Base-by-base conservation (phyloP, 35 echinoderm and acorn worm genomes). In the Chiridota heheva region DNA sequence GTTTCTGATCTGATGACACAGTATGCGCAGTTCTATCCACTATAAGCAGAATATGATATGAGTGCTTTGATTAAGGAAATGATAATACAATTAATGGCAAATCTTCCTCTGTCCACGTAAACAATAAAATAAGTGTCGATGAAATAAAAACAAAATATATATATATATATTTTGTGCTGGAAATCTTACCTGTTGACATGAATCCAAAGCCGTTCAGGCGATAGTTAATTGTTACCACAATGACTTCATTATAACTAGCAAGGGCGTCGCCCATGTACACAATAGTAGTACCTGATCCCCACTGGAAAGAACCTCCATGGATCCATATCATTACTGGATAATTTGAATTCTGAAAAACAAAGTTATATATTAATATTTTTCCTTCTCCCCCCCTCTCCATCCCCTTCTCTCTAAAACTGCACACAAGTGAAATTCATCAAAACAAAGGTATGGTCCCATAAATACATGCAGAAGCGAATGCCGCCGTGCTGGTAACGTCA, bases 261-360 rank as follows among this genome's bases (percentile, higher is more conserved):
- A 96, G 74, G 38, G 86, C 79, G 27, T 74, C 56, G 17, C 81
- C 91, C 17, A 81, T 63, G 42, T 96, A 96, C 12, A 42, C 34
- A 20, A 55, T 25, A 16, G 36, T 56, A 1, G 82, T 73, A 0
- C 73, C 81, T 15, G 81, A 67, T 17, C 91, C 91, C 8, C 66
- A 62, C 31, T 84, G 30, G 61, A 90, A 96, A 35, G 81, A 86
- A 7, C 91, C 91, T 4, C 91, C 91, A 59, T 96, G 91, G 41
- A 96, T 81, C 69, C 87, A 96, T 15, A 96, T 66, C 82, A 96
- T 76, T 8, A 96, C 91, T 16, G 91, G 60, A 38, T 70, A 58
- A 18, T 69, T 57, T 0, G 20, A 44, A 6, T 60, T 25, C 88
- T 90, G 56, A 10, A 68, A 58, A 56, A 18, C n/a, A n/a, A n/a